These are phyloP conservation scores for Ornithoptera alexandrae DNA, from an alignment of 2,888 invertebrate species.

Conservation along the genomic window DNA sequence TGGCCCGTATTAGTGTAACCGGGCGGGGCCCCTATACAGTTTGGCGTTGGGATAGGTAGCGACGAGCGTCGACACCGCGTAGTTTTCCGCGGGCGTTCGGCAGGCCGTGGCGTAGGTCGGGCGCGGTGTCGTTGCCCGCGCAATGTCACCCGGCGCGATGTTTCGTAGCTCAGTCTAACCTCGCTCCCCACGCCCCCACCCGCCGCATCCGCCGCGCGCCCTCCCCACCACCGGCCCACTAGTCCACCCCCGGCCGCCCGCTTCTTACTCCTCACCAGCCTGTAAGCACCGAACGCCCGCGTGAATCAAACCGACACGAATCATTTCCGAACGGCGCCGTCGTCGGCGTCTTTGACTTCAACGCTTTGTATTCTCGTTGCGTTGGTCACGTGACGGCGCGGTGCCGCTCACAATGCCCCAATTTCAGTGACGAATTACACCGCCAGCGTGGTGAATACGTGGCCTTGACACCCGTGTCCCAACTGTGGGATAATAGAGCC, in stretches of 20 bases:
- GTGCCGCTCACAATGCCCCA: background rate
- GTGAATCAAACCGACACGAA: slow-evolving; percentile 46
- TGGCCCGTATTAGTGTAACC: slow-evolving; percentile 7
- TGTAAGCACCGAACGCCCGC: slow-evolving; percentile 34
- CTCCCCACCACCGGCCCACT: too few relatives aligned
- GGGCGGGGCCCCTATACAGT: background rate
- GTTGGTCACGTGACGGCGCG: slow-evolving; percentile 1
- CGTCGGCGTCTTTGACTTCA: slow-evolving; percentile 43
- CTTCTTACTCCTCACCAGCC: too few relatives aligned
- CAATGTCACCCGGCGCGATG: slow-evolving; percentile 74
- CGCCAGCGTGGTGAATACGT: too few relatives aligned
- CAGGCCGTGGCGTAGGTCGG: slow-evolving; percentile 69
- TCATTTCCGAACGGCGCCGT: slow-evolving; percentile 61
- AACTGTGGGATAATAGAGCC: too few relatives aligned
- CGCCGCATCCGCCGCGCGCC: slow-evolving; percentile 22
- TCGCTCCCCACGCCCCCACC: slow-evolving; percentile 35
- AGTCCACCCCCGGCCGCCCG: too few relatives aligned
- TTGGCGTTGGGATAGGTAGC: slow-evolving; percentile 14
- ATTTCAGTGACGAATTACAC: background rate
- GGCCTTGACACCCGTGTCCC: too few relatives aligned
- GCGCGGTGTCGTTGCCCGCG: slow-evolving; percentile 69
- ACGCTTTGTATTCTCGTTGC: background rate
- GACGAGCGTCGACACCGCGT: slow-evolving; percentile 39
- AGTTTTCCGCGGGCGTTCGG: slow-evolving; percentile 51
- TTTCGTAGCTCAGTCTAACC: slow-evolving; percentile 46